phyloP scores from a whole-genome alignment of 2,797 vertebrate genomes.

The Darevskia nairensis region DNA sequence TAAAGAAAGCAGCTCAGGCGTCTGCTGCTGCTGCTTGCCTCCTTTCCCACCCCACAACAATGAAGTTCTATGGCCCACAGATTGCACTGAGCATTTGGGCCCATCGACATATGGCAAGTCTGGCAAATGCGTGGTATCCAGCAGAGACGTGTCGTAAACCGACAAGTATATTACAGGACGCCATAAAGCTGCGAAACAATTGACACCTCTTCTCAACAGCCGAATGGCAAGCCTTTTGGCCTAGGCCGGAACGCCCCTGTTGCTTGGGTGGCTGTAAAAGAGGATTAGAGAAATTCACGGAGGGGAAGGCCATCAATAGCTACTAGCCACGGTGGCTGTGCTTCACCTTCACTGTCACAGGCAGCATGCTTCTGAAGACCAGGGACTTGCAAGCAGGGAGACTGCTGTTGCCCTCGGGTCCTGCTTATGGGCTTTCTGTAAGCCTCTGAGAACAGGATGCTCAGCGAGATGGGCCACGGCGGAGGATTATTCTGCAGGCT shows the following conservation, averaged over 20 bases:
- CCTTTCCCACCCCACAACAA: neutral
- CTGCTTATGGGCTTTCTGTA: too few species aligned
- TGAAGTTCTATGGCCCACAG: neutral
- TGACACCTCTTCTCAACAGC: neutral
- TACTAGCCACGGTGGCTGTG: too few species aligned
- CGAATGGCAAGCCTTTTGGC: neutral
- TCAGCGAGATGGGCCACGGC: too few species aligned
- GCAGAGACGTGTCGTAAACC: neutral
- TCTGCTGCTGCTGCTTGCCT: neutral
- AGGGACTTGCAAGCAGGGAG: too few species aligned
- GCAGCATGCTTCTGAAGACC: too few species aligned
- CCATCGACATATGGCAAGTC: constrained; percentile 14
- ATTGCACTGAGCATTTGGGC: neutral
- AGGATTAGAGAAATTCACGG: too few species aligned
- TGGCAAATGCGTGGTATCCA: constrained; percentile 2
- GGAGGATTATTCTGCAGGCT: too few species aligned
- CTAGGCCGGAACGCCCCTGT: neutral
- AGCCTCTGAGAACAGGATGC: too few species aligned
- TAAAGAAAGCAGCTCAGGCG: neutral
- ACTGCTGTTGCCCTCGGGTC: too few species aligned
- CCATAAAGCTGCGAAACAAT: constrained; percentile 19
- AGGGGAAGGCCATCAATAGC: too few species aligned
- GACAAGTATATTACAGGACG: neutral
- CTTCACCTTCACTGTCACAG: too few species aligned
- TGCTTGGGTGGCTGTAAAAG: neutral